Base-by-base conservation (phyloP, 2,888 invertebrate genomes). In the Hedychridium roseum region DNA sequence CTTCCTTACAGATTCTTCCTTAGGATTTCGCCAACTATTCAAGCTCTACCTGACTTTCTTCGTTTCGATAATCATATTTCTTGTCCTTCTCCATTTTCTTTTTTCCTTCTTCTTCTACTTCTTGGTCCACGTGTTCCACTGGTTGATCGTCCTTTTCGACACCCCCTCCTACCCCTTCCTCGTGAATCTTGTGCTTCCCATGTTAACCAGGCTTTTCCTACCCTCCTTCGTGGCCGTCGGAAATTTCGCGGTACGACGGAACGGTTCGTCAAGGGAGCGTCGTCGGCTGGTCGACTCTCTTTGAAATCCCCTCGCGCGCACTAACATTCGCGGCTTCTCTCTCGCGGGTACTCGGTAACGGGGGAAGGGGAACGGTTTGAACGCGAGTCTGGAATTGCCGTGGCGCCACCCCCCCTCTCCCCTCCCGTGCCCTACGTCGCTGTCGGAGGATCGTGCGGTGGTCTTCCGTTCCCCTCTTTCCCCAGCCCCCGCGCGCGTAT, bases 341-440 rank as follows among this genome's bases (percentile, higher is more conserved):
- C n/a, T 67, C 65, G 66, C 73, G 67, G 60, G 65, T 70, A 68
- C 71, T 71, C 67, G 66, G 68, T 66, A n/a, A n/a, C n/a, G n/a
- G n/a, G n/a, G n/a, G n/a, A n/a, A n/a, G 66, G 64, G 70, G 72
- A 72, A 72, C 69, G 74, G n/a, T n/a, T 70, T 73, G 72, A 72
- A 74, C 73, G 74, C 71, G 75, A 73, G 71, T 70, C 71, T 74
- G 76, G 73, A 74, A 74, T 75, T 70, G 74, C 71, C 64, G 71
- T 76, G 76, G 78, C 78, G 76, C 78, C 78, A 76, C 73, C 78
- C 71, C 68, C 35, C 55, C 52, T 45, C 64, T 61, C 63, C 68
- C 61, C 58, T 60, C 44, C 68, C 64, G n/a, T 51, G 54, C 56
- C 57, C 54, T 58, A 50, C 51, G 42, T 30, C 50, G 50, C 43